phyloP scores from a whole-genome alignment of 2,113 vertebrate species.

The Tretioscincus oriximinensis region DNA sequence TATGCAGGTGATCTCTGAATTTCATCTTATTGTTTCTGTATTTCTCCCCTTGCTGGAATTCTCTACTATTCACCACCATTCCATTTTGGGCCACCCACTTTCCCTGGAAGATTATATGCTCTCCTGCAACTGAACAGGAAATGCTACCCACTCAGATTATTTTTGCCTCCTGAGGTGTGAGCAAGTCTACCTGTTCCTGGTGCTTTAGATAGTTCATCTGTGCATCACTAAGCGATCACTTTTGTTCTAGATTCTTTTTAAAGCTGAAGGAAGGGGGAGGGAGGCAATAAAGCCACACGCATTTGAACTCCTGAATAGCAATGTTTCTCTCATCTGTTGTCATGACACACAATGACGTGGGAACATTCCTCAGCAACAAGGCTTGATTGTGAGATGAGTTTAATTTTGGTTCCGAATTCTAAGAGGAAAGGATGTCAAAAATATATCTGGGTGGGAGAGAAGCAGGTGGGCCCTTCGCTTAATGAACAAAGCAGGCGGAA shows the following conservation, averaged over 20 bases:
- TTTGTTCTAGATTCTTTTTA: slow-evolving; percentile 68
- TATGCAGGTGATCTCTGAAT: neutral
- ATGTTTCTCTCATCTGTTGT: slow-evolving; percentile 75
- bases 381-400: slow-evolving; percentile 72
- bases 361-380: slow-evolving; percentile 65
- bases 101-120: slow-evolving; percentile 36
- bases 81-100: neutral
- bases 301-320: slow-evolving; percentile 67
- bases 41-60: neutral
- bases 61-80: neutral
- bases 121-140: slow-evolving; percentile 51
- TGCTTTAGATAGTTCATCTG: slow-evolving; percentile 29
- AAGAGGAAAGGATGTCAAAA: slow-evolving; percentile 71
- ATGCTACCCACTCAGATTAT: slow-evolving; percentile 55
- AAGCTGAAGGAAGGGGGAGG: slow-evolving; percentile 49
- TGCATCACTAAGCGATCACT: slow-evolving; percentile 56
- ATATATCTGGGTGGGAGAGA: slow-evolving; percentile 56
- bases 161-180: slow-evolving; percentile 56
- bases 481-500: slow-evolving; percentile 63
- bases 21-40: neutral
- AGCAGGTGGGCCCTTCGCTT: slow-evolving; percentile 52
- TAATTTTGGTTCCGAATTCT: slow-evolving; percentile 76
- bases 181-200: slow-evolving; percentile 52
- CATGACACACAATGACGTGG: slow-evolving; percentile 77
- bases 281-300: slow-evolving; percentile 38